Evolutionary conservation across 1,140 invertebrate species (phyloP), one percentile per base, ranked within the genome.

Genomic region (Macrobrachium rosenbergii): DNA sequence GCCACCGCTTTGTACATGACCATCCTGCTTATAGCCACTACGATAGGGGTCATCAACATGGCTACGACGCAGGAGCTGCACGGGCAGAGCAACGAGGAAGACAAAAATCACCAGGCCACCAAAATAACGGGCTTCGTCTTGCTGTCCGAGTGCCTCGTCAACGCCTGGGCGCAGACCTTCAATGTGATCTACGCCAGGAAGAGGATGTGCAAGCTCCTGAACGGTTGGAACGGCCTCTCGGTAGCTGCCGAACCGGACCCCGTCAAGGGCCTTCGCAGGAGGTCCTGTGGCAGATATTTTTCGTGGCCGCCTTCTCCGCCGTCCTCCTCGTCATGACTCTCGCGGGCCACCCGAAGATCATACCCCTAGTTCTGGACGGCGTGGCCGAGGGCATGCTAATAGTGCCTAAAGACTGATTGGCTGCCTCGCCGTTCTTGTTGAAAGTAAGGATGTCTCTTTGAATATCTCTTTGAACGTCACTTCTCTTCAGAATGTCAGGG

Each of bases 111-210:
- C 6, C n/a, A 64, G 11, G 81, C 81, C 43, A 72, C 73, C 52
- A 79, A 62, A 52, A 2, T 79, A 11, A 62, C 58, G 17, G 81
- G 81, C 0, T 45, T 72, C 52, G 58, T 82, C 67, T n/a, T 82
- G 28, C 12, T 72, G n/a, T 69, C 45, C 11, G 81, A 72, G n/a
- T 82, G 81, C n/a, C 64, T 82, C 16, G 8, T 82, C 19, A 82
- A 82, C 81, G 81, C 81, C n/a, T 82, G 81, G 81, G 64, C 81
- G 17, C 64, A 82, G n/a, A 5, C 72, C 23, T 0, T 82, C 28
- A 69, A 64, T 43, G 37, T 23, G 5, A 11, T 82, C 37, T 69
- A 45, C 8, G 23, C 43, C 16, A 43, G 81, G 14, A 28, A 52
- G 10, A 28, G 81, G 37, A 7, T 52, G 12, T 69, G 64, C 43